These are phyloP conservation scores for Chlorops oryzae DNA, from an alignment of 1,140 invertebrate species.

Conservation along the genomic window DNA sequence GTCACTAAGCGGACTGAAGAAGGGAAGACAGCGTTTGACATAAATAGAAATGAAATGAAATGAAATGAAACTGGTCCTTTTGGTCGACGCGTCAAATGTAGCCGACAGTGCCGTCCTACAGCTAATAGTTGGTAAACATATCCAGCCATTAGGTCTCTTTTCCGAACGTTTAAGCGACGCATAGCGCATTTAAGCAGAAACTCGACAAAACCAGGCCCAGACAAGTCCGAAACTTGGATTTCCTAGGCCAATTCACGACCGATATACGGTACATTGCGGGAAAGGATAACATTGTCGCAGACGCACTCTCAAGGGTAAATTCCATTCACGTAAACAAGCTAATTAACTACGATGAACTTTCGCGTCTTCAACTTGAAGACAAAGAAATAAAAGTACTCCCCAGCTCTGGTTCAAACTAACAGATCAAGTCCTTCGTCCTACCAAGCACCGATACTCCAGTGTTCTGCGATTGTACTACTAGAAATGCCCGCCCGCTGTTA, in stretches of 20 bases:
- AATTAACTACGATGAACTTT: background rate
- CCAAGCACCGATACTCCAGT: background rate
- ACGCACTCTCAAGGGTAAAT: constrained; percentile 34
- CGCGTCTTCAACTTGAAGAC: constrained; percentile 4
- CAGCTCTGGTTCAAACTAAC: background rate
- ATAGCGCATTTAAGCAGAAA: constrained; percentile 31
- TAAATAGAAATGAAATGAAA: too few species aligned
- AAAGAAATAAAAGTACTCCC: constrained; percentile 1
- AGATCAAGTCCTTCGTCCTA: background rate
- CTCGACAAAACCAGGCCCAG: constrained; percentile 26
- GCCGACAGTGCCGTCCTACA: constrained; percentile 28
- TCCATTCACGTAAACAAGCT: too few species aligned
- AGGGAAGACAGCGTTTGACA: too few species aligned
- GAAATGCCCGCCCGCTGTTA: background rate
- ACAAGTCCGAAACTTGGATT: constrained; percentile 38
- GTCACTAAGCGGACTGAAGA: too few species aligned
- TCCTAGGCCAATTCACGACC: constrained; percentile 43
- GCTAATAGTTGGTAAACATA: constrained; percentile 13
- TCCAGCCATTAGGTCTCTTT: background rate
- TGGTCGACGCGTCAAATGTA: constrained; percentile 25
- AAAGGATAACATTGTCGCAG: constrained; percentile 35
- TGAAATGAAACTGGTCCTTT: constrained; percentile 17
- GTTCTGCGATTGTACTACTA: constrained; percentile 12
- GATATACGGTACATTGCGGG: constrained; percentile 42
- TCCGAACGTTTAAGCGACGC: constrained; percentile 19